phyloP scores from a whole-genome alignment of 2,113 vertebrate genomes.

The Trachemys scripta region DNA sequence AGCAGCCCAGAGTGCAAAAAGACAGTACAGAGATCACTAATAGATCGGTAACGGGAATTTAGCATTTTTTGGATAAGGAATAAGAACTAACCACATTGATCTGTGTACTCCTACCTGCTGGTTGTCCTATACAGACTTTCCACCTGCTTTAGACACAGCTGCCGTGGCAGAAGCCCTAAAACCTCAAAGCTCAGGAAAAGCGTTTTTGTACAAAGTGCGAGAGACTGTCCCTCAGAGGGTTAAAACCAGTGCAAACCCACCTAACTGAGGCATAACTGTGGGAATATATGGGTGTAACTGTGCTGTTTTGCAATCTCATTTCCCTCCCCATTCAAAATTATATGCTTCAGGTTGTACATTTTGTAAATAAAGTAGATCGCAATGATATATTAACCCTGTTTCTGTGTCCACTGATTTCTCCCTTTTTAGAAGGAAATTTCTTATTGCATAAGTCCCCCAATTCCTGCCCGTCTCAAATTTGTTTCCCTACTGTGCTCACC shows the following conservation, averaged over 20 bases:
- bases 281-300: not conserved
- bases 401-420: not conserved
- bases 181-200: not conserved
- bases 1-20: not conserved
- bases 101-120: not conserved
- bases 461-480: not conserved
- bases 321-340: not conserved
- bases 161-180: not conserved
- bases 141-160: not conserved
- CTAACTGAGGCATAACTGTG: not conserved
- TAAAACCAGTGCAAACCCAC: not conserved
- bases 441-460: not conserved
- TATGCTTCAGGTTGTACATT: rapidly evolving
- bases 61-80: not conserved
- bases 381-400: not conserved
- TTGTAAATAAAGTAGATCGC: not conserved
- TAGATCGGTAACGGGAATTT: not conserved
- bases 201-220: not conserved
- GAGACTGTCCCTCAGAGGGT: not conserved
- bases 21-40: not conserved
- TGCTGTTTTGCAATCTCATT: not conserved
- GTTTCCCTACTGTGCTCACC: not conserved
- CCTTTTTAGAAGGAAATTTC: not conserved
- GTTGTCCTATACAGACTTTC: not conserved
- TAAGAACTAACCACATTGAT: not conserved